phyloP scores from a whole-genome alignment of 2,888 invertebrate species.

The Drosophila borborema region DNA sequence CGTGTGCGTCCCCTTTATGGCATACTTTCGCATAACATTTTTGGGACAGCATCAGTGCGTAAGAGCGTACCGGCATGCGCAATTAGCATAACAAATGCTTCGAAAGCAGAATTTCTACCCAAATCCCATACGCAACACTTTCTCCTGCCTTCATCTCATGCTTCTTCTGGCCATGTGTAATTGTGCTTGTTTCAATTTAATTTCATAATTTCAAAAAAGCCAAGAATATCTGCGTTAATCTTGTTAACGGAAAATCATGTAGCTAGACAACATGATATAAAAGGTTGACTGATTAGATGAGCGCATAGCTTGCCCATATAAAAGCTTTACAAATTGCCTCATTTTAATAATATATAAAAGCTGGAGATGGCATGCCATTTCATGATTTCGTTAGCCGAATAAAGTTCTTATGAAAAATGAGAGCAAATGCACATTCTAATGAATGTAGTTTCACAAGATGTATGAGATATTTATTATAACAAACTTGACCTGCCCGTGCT shows the following conservation, averaged over 20 bases:
- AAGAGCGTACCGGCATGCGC: conserved; percentile 25
- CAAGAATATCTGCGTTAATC: neutral
- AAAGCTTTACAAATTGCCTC: neutral
- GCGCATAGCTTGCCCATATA: neutral
- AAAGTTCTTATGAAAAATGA: neutral
- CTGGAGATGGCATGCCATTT: neutral
- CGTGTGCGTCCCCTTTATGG: conserved; percentile 47
- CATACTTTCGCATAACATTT: conserved; percentile 48
- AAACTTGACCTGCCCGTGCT: too few relatives aligned
- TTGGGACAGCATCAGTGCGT: conserved; percentile 38
- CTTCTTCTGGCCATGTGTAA: conserved; percentile 2
- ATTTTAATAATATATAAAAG: neutral
- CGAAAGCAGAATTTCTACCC: neutral
- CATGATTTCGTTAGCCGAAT: neutral
- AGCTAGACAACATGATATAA: too few relatives aligned
- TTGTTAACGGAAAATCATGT: neutral
- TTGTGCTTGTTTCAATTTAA: conserved; percentile 1
- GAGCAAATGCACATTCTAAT: neutral
- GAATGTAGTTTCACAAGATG: too few relatives aligned
- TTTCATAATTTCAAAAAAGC: neutral
- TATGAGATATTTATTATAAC: too few relatives aligned
- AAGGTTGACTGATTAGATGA: neutral
- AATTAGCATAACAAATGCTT: conserved; percentile 43
- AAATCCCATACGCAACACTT: conserved; percentile 5
- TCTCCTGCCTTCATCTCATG: neutral